Evolutionary conservation across 2,113 vertebrate genomes (phyloP).

Genomic region (Ia io): DNA sequence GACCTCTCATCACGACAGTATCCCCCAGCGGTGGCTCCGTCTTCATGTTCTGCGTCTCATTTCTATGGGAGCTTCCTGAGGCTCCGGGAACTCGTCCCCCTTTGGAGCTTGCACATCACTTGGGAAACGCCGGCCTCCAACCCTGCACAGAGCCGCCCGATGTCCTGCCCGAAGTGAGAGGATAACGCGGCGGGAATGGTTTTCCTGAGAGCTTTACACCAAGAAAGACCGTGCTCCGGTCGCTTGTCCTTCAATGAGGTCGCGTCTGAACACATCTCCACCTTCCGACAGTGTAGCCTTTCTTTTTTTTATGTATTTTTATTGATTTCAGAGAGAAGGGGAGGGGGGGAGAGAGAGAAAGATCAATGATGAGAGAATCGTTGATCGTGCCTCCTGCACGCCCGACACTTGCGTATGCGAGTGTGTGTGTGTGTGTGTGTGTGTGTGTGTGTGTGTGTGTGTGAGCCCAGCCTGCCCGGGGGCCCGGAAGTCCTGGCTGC

Average conservation of each 20-base stretch:
- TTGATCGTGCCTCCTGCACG: no score
- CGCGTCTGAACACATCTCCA: no score
- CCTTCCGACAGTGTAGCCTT: fast-evolving
- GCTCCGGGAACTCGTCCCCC: not conserved
- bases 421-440: no score
- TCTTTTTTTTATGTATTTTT: not conserved
- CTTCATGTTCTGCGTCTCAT: not conserved
- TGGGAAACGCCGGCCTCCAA: not conserved
- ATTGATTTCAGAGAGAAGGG: no score
- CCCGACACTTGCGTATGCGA: no score
- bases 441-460: not conserved
- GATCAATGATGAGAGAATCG: no score
- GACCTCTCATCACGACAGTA: not conserved
- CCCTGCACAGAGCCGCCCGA: not conserved
- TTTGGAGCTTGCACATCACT: fast-evolving
- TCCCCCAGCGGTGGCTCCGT: not conserved
- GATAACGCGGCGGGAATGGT: not conserved
- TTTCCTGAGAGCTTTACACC: not conserved
- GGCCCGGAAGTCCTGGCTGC: not conserved
- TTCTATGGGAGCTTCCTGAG: not conserved
- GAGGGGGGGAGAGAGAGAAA: no score
- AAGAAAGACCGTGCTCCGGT: no score
- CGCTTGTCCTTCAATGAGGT: no score
- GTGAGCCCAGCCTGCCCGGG: not conserved
- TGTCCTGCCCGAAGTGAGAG: not conserved